Conservation (phyloP, 2,113 vertebrate species). For the Verasper variegatus region DNA sequence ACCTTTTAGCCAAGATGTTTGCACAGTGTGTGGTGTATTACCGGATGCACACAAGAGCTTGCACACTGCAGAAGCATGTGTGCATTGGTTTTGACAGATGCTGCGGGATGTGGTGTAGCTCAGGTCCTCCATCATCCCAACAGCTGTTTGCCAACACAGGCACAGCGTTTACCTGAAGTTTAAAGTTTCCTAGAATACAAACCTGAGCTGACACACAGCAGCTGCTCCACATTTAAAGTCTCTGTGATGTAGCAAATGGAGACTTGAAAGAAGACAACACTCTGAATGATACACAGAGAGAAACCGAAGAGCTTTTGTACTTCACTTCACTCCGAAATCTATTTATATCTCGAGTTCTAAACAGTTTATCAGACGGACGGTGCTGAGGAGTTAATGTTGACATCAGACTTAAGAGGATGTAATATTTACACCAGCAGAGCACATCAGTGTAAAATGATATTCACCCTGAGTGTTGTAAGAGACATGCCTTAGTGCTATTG, state of each 20-base stretch:
- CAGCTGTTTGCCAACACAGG: constrained; percentile 50
- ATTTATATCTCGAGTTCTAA: constrained; percentile 20
- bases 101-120: constrained; percentile 4
- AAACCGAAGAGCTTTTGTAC: background rate
- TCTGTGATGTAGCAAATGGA: constrained; percentile 2
- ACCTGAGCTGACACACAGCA: constrained; percentile 29
- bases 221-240: constrained; percentile 21
- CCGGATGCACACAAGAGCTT: background rate
- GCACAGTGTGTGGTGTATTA: background rate
- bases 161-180: constrained; percentile 42
- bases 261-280: background rate
- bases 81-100: constrained; percentile 34
- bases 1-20: constrained; percentile 13
- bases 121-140: constrained; percentile 21
- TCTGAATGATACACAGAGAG: background rate
- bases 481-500: background rate
- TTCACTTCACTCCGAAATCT: background rate
- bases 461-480: background rate
- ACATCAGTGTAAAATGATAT: background rate
- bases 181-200: constrained; percentile 34
- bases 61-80: constrained; percentile 10
- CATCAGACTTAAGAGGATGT: constrained; percentile 5
- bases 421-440: constrained; percentile 41
- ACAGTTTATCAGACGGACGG: constrained; percentile 27
- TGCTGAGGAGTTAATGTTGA: constrained; percentile 14